Evolutionary conservation across 2,113 vertebrate species (phyloP).

Genomic region (Acrocephalus arundinaceus): DNA sequence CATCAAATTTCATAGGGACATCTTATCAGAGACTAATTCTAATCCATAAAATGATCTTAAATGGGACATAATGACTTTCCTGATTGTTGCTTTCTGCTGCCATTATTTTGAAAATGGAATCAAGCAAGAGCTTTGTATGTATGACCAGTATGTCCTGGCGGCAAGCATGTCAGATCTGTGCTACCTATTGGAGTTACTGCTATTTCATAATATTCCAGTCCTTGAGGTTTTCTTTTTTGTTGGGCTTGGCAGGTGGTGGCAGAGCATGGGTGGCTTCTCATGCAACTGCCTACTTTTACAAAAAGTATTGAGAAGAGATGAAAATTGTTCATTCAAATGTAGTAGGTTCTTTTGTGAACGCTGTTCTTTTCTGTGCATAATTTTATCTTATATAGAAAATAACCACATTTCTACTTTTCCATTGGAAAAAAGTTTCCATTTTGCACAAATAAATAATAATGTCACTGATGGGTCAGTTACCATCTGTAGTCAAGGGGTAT

Average conservation of each 20-base stretch:
- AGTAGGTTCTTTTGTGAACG: neutral
- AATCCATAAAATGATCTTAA: neutral
- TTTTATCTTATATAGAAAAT: neutral
- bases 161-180: neutral
- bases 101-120: conserved; percentile 31
- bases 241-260: neutral
- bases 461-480: neutral
- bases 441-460: neutral
- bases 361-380: neutral
- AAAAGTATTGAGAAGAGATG: neutral
- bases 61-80: neutral
- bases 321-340: neutral
- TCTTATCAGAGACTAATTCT: conserved; percentile 19
- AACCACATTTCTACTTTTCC: neutral
- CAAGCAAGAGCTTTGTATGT: neutral
- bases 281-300: neutral
- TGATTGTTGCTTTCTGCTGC: neutral
- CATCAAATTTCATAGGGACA: neutral
- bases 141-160: neutral
- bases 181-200: neutral
- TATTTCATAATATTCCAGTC: neutral
- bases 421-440: neutral
- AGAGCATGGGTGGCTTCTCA: neutral
- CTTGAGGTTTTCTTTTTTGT: neutral
- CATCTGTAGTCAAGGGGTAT: neutral